A percentile compares a stretch with the other conserved stretches of the same genome.
Evolutionary conservation across 1,140 invertebrate genomes (phyloP).

Genomic region (Brachionus rubens): DNA sequence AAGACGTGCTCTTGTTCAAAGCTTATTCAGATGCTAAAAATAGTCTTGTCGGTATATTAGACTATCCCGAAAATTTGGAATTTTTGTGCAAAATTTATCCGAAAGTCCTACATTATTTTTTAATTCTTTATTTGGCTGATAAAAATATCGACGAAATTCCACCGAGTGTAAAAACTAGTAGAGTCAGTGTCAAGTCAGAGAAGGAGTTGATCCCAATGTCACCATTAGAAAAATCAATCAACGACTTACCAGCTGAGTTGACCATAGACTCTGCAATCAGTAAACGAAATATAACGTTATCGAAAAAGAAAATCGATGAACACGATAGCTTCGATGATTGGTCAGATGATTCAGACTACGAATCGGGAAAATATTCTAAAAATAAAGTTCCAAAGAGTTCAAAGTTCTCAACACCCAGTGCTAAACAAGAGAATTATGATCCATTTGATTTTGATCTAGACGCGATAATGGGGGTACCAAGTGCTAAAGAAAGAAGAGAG

Average conservation of each 20-base stretch:
- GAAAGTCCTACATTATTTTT: slow-evolving; percentile 59
- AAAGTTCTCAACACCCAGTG: not conserved
- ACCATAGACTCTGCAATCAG: slow-evolving; percentile 14
- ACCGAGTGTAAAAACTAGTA: slow-evolving; percentile 55
- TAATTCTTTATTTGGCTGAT: slow-evolving; percentile 56
- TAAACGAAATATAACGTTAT: slow-evolving; percentile 2
- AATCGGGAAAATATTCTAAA: not conserved
- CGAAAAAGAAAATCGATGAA: not conserved
- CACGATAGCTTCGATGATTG: slow-evolving; percentile 16
- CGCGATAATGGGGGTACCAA: not conserved
- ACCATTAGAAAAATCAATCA: slow-evolving; percentile 49
- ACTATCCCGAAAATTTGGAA: slow-evolving; percentile 58
- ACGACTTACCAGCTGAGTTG: not conserved
- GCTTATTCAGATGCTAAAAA: slow-evolving; percentile 63
- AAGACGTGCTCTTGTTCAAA: slow-evolving; percentile 52
- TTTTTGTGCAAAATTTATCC: slow-evolving; percentile 57
- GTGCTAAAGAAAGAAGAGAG: not conserved
- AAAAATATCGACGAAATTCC: slow-evolving; percentile 50
- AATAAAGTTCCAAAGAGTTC: slow-evolving; percentile 3
- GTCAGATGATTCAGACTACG: not conserved
- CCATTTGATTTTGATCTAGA: slow-evolving; percentile 34
- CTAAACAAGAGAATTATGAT: not conserved
- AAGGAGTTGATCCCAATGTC: slow-evolving; percentile 44
- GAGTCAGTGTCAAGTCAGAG: slow-evolving; percentile 54
- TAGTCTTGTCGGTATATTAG: slow-evolving; percentile 62